These are phyloP conservation scores for Alligator mississippiensis DNA, from an alignment of 2,113 vertebrate species.

Conservation along the genomic window DNA sequence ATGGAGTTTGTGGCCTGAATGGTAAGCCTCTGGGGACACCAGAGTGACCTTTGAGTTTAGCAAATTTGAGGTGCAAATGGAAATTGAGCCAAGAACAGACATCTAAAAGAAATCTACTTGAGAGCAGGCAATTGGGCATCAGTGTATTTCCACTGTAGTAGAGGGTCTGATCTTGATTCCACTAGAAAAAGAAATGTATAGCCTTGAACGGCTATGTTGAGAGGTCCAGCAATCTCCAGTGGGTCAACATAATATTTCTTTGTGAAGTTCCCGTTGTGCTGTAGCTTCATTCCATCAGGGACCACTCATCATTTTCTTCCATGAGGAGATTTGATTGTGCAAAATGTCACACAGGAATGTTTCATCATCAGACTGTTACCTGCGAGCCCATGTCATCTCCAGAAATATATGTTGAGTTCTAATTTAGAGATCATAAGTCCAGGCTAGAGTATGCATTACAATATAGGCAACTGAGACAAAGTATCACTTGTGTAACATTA, in stretches of 20 bases:
- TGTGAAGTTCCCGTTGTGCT: neutral
- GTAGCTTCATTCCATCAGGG: constrained; percentile 25
- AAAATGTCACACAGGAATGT: neutral
- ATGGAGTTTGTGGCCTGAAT: neutral
- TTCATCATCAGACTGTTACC: neutral
- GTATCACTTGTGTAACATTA: neutral
- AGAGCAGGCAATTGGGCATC: neutral
- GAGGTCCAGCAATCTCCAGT: neutral
- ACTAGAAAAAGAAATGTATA: neutral
- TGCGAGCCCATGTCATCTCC: neutral
- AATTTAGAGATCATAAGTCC: constrained; percentile 8
- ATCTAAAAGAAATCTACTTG: neutral
- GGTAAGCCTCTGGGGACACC: neutral
- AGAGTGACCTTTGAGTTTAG: neutral
- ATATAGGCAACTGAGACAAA: neutral
- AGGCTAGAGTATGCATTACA: constrained; percentile 1
- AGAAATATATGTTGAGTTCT: neutral
- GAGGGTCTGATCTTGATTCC: neutral
- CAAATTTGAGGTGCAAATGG: neutral
- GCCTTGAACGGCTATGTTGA: neutral
- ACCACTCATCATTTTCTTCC: constrained; percentile 26
- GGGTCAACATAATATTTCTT: neutral
- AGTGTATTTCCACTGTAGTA: neutral
- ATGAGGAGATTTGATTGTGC: constrained; percentile 30
- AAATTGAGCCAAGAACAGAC: neutral